These are phyloP conservation scores for Xyrauchen texanus DNA, from an alignment of 2,113 vertebrate species.

Conservation along the genomic window DNA sequence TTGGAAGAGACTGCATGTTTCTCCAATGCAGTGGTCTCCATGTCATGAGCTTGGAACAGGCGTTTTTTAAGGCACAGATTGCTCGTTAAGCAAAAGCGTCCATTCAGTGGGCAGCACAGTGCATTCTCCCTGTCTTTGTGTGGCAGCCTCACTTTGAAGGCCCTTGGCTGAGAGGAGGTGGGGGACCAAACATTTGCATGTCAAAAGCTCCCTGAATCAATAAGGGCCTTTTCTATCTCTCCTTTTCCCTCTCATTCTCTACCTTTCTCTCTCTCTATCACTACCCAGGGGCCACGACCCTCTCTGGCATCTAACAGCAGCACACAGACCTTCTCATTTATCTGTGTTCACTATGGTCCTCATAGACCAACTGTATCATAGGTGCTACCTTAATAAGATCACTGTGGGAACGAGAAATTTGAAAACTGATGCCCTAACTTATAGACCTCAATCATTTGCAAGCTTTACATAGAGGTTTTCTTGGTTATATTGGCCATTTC, in stretches of 20 bases:
- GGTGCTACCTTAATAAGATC: slow-evolving; percentile 46
- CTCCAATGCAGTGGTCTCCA: slow-evolving; percentile 30
- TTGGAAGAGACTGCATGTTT: neutral
- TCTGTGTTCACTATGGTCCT: slow-evolving; percentile 34
- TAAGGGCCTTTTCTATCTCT: slow-evolving; percentile 52
- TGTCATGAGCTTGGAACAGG: slow-evolving; percentile 19
- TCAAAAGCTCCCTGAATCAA: slow-evolving; percentile 67
- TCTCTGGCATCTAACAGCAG: slow-evolving; percentile 69
- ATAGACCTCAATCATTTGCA: neutral
- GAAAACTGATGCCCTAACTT: neutral
- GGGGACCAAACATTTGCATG: slow-evolving; percentile 74
- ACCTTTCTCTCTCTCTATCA: slow-evolving; percentile 41
- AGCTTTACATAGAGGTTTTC: neutral
- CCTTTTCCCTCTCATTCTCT: slow-evolving; percentile 44
- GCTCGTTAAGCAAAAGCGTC: slow-evolving; percentile 32
- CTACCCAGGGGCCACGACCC: slow-evolving; percentile 42
- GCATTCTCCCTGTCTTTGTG: slow-evolving; percentile 46
- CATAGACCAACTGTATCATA: slow-evolving; percentile 32
- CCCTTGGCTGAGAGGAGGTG: slow-evolving; percentile 49
- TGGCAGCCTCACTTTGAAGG: slow-evolving; percentile 55
- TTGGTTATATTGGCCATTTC: too few species aligned
- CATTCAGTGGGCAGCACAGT: slow-evolving; percentile 38
- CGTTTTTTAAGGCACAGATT: slow-evolving; percentile 41
- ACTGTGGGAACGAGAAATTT: slow-evolving; percentile 22
- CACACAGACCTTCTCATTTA: slow-evolving; percentile 65